Base-by-base conservation (phyloP, 2,888 invertebrate genomes). In the Gibbula magus region DNA sequence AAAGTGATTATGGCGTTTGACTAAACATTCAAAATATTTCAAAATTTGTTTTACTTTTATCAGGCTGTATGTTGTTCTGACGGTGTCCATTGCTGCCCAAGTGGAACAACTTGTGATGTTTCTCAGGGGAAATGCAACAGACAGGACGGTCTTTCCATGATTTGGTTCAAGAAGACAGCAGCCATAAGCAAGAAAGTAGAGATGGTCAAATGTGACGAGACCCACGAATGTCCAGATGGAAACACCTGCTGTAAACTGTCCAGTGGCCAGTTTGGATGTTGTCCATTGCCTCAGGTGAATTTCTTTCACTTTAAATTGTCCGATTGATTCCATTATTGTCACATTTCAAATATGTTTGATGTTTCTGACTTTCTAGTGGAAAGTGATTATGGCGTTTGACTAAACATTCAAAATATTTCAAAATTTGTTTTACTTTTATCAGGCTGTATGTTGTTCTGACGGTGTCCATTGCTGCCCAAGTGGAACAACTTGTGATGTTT, bases 21-120 rank as follows among this genome's bases (percentile, higher is more conserved):
- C n/a, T n/a, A n/a, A n/a, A n/a, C n/a, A n/a, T 35, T 35, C 4
- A 7, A 35, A 35, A 35, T 7, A 35, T 35, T 35, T 7, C 35
- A 5, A 3, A 5, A 29, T 18, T 35, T 39, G 4, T 20, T 67
- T 5, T 67, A 45, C 32, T 82, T 83, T n/a, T n/a, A n/a, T 3
- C 79, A 89, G 88, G 92, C 91, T 39, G 87, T 89, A 2, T 92
- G 92, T 75, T 92, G 92, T 84, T 56, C 78, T 66, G 92, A 92
- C 80, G 81, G 85, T n/a, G 29, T 86, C 8, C 91, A 92, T 79
- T 92, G 92, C 85, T 92, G 92, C 84, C 91, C 88, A 4, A 20
- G 82, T 52, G 87, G 87, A 35, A 82, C 85, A 80, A 85, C 82
- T 22, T 89, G 91, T 88, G 84, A 91, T 79, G 83, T 85, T 4